Evolutionary conservation across 2,113 vertebrate species (phyloP).

Genomic region (Carettochelys insculpta): DNA sequence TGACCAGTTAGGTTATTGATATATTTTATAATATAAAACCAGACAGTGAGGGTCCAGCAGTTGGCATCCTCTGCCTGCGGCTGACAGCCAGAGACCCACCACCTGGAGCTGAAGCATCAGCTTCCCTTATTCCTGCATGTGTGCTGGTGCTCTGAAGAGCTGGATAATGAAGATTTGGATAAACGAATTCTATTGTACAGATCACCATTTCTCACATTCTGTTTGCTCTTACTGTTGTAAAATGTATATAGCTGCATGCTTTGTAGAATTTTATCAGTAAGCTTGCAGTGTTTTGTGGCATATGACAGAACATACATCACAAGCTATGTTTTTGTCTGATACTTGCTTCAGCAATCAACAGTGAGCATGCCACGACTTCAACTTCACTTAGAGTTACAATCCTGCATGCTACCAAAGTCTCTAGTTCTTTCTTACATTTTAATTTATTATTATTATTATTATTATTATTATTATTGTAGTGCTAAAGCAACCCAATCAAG

Average conservation of each 20-base stretch:
- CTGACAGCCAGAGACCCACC: no score
- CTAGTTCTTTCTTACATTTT: background rate
- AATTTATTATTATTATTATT: background rate
- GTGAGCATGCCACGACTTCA: slow-evolving; percentile 25
- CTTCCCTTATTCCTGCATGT: no score
- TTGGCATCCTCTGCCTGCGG: no score
- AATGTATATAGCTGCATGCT: slow-evolving; percentile 6
- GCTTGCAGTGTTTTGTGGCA: slow-evolving; percentile 21
- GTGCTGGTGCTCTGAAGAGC: no score
- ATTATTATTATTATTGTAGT: background rate
- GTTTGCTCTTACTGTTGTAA: slow-evolving; percentile 3
- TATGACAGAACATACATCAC: slow-evolving; percentile 12
- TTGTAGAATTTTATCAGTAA: slow-evolving; percentile 50
- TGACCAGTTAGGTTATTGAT: background rate
- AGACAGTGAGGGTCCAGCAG: background rate
- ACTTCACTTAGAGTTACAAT: background rate
- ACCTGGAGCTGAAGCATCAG: no score
- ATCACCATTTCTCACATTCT: background rate
- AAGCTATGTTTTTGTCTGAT: slow-evolving; percentile 35
- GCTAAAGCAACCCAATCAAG: background rate
- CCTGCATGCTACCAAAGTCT: background rate
- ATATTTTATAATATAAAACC: background rate
- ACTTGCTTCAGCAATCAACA: slow-evolving; percentile 27
- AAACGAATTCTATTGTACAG: background rate
- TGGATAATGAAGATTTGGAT: no score